Evolutionary conservation across 2,888 invertebrate genomes (phyloP).

Genomic region (Lasius platythorax): DNA sequence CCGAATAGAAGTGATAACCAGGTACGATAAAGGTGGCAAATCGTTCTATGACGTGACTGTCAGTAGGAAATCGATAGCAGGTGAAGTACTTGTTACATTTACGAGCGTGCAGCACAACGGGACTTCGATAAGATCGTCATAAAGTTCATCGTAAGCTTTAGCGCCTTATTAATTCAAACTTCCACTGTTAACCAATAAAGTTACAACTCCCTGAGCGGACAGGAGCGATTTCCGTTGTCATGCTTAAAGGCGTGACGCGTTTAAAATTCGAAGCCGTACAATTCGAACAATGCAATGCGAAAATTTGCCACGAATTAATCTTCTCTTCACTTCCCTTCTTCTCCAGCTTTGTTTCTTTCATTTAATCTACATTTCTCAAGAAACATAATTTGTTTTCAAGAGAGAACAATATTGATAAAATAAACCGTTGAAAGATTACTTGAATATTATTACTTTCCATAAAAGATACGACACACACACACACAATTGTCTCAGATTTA

Average conservation of each 20-base stretch:
- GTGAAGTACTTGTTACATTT: conserved; percentile 45
- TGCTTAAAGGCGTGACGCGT: background rate
- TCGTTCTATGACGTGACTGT: conserved; percentile 46
- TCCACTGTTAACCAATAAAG: conserved; percentile 37
- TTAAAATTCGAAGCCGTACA: background rate
- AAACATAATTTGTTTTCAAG: background rate
- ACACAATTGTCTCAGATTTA: background rate
- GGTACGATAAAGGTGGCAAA: conserved; percentile 19
- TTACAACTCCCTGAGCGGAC: background rate
- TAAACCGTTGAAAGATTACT: background rate
- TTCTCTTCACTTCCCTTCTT: background rate
- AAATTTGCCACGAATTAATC: conserved; percentile 17
- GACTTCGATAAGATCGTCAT: conserved; percentile 37
- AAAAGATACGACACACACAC: background rate
- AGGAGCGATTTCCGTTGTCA: conserved; percentile 20
- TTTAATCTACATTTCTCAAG: background rate
- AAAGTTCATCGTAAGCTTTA: conserved; percentile 35
- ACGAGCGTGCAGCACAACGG: conserved; percentile 40
- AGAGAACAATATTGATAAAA: background rate
- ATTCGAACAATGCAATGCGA: conserved; percentile 5
- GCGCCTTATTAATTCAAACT: conserved; percentile 42
- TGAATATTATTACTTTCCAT: background rate
- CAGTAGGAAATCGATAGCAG: conserved; percentile 31
- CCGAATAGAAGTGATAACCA: conserved; percentile 14
- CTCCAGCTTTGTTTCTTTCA: background rate